A percentile compares a stretch with the other conserved stretches of the same genome.
Conservation (phyloP, 2,797 vertebrate genomes). For the Graptemys geographica region DNA sequence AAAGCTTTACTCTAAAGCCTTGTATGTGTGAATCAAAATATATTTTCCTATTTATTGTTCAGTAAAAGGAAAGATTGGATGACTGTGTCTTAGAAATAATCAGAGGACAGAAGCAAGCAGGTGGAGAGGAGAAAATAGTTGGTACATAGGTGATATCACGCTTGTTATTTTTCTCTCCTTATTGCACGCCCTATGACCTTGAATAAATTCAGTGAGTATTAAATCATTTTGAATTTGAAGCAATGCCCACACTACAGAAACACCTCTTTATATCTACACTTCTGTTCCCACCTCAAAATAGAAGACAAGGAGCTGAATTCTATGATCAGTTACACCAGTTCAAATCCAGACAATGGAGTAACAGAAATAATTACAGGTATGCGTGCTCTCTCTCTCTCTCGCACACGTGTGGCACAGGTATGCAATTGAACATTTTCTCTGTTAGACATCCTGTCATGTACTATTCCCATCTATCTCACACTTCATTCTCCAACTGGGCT, state of each 20-base stretch:
- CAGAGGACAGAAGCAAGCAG: background rate
- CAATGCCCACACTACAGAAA: background rate
- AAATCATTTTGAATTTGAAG: conserved; percentile 45
- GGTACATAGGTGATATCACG: conserved; percentile 10
- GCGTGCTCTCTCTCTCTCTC: background rate
- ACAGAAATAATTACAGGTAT: background rate
- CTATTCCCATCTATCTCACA: background rate
- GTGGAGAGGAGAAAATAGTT: conserved; percentile 37
- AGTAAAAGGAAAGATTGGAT: conserved; percentile 10
- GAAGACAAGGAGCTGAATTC: background rate
- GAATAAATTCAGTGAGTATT: conserved; percentile 49
- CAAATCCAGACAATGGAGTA: background rate
- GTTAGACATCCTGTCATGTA: background rate
- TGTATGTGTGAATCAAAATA: background rate
- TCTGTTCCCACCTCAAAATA: background rate
- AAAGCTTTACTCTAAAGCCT: background rate
- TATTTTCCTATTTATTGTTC: background rate
- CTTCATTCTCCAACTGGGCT: background rate
- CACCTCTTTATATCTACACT: background rate
- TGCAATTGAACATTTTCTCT: background rate
- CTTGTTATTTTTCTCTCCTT: conserved; percentile 7
- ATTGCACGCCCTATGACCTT: conserved; percentile 28
- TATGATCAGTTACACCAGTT: background rate
- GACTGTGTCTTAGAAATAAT: conserved; percentile 34
- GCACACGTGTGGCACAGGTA: background rate